Percentiles rank a stretch among this genome's conserved stretches.
These are phyloP conservation scores for Suncus etruscus DNA, from an alignment of 2,113 vertebrate species.

Conservation along the genomic window DNA sequence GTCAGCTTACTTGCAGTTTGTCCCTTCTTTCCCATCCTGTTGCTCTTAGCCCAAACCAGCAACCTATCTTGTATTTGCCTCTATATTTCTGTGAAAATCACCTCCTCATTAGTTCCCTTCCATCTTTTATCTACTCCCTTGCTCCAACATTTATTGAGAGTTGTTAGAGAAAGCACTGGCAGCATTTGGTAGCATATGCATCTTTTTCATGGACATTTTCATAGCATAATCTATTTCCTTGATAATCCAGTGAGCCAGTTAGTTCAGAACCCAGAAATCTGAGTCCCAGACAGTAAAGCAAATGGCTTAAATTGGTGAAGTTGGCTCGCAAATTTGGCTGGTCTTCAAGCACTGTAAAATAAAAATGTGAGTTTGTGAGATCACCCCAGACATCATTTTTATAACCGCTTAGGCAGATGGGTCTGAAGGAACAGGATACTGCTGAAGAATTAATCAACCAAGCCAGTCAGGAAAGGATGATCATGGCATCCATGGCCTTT, in stretches of 20 bases:
- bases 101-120: not conserved
- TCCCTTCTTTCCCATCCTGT: not conserved
- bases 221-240: not conserved
- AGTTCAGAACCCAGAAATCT: not conserved
- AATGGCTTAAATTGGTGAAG: not conserved
- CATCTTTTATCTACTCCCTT: not conserved
- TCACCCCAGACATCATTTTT: too few species aligned
- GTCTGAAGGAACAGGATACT: too few species aligned
- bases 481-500: too few species aligned
- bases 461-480: too few species aligned
- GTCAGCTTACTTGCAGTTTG: not conserved
- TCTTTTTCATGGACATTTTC: not conserved
- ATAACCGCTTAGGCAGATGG: too few species aligned
- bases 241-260: not conserved
- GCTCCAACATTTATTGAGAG: not conserved
- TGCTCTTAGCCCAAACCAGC: not conserved
- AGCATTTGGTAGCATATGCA: not conserved
- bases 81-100: not conserved
- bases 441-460: too few species aligned
- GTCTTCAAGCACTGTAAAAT: not conserved
- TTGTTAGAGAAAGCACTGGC: not conserved
- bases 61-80: not conserved
- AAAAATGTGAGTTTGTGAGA: too few species aligned
- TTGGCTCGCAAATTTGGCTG: not conserved
- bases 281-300: not conserved